phyloP scores from a whole-genome alignment of 2,888 invertebrate genomes.

The Stegana nigrithorax region DNA sequence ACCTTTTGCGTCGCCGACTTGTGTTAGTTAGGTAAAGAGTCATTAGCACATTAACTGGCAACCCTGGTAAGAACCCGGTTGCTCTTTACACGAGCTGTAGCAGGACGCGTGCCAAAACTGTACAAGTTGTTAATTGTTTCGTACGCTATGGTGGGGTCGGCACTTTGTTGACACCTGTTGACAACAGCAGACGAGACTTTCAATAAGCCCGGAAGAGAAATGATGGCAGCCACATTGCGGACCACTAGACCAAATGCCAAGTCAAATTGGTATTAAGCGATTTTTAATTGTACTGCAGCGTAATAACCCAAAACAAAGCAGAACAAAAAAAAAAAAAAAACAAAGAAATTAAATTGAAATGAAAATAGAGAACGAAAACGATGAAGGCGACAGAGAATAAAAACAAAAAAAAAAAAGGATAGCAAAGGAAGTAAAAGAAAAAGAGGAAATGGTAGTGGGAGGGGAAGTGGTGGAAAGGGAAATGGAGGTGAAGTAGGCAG shows the following conservation, averaged over 20 bases:
- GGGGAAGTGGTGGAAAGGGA: too few relatives aligned
- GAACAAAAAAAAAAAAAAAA: background rate
- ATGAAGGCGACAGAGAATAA: background rate
- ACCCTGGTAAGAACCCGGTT: background rate
- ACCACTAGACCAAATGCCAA: background rate
- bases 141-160: background rate
- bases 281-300: conserved; percentile 9
- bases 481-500: too few relatives aligned
- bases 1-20: too few relatives aligned
- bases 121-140: background rate
- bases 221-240: background rate
- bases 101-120: background rate
- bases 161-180: conserved; percentile 2
- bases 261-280: conserved; percentile 12
- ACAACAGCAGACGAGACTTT: background rate
- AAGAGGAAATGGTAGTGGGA: too few relatives aligned
- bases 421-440: too few relatives aligned
- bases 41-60: background rate
- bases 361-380: background rate
- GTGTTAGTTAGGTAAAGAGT: too few relatives aligned
- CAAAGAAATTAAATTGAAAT: background rate
- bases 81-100: background rate
- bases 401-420: too few relatives aligned
- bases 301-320: background rate
- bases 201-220: background rate